Evolutionary conservation across 2,113 vertebrate species (phyloP), one percentile per base, ranked within the genome.

Genomic region (Misgurnus mizolepis): DNA sequence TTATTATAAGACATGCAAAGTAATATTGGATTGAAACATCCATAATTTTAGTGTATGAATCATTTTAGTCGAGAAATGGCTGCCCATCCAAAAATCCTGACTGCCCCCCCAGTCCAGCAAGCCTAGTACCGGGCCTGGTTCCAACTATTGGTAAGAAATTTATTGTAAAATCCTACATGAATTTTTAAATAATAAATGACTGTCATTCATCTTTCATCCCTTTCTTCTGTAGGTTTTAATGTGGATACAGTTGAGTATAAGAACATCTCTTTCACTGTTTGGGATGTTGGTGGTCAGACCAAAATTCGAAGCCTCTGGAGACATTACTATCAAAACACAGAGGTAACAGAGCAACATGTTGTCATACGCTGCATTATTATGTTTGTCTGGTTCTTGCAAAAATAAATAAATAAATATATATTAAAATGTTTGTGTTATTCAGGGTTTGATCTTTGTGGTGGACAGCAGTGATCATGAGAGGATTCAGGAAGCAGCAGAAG

Each of bases 371-470:
- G 4, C 8, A 62, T 17, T 4, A 18, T 58, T 58, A 3, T 58
- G 6, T 18, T n/a, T 58, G 17, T 34, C 27, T 34, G 27, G 27
- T 34, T 34, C 27, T 34, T 34, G 27, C 2, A 34, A 34, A 34
- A 34, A 34, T 34, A 3, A 22, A 22, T 22, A 22, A 22, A 22
- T 22, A 7, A 15, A 15, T 34, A 34, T 34, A 34, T 34, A 34
- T 34, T 34, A 34, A 34, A 34, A 34, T 34, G 27, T 34, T 6
- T 55, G 12, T n/a, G 12, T 58, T 7, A 43, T 40, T 15, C 87
- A 98, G 97, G 96, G 96, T 80, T 92, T 98, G 88, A 98, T 98
- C 91, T 99, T 96, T 90, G 97, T 99, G 89, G 94, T 99, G 83
- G 97, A 99, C 90, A 98, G 96, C 89, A 95, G 94, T 10, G 94